A percentile compares a stretch with the other conserved stretches of the same genome.
Evolutionary conservation across 2,888 invertebrate genomes (phyloP).

Genomic region (Andrena haemorrhoa): DNA sequence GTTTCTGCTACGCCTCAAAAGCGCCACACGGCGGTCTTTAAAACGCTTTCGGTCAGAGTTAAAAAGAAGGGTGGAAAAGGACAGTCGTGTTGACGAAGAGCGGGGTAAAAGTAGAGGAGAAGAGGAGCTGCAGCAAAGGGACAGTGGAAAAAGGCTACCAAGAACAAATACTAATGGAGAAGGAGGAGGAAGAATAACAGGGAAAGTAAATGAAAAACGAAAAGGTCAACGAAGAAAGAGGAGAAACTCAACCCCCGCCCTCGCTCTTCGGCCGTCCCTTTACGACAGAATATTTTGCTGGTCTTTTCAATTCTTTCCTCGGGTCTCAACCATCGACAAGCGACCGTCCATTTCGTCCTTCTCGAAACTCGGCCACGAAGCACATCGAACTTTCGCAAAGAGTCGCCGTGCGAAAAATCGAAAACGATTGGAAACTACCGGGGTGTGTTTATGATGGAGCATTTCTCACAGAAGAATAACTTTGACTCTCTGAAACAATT

Average conservation of each 20-base stretch:
- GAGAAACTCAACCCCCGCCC: conserved; percentile 13
- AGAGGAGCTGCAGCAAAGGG: conserved; percentile 24
- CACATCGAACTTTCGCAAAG: conserved; percentile 61
- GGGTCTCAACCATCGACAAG: conserved; percentile 38
- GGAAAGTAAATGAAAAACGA: conserved; percentile 34
- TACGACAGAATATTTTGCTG: conserved; percentile 62
- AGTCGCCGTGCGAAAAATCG: conserved; percentile 58
- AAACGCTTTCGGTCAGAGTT: conserved; percentile 33
- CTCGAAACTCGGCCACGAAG: conserved; percentile 63
- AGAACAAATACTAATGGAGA: conserved; percentile 31
- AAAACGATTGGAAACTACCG: conserved; percentile 51
- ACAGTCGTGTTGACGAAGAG: conserved; percentile 10
- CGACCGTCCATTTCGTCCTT: conserved; percentile 22
- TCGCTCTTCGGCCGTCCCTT: conserved; percentile 37
- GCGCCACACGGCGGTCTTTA: conserved; percentile 37
- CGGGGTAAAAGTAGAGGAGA: neutral
- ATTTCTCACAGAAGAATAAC: conserved; percentile 43
- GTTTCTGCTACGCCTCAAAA: conserved; percentile 59
- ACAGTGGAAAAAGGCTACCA: conserved; percentile 19
- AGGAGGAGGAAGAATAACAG: conserved; percentile 24
- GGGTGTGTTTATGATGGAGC: conserved; percentile 55
- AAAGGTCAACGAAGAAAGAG: conserved; percentile 20
- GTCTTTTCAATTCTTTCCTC: conserved; percentile 36
- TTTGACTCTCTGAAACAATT: conserved; percentile 27
- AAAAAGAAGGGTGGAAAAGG: conserved; percentile 18